Percentiles rank a stretch among this genome's conserved stretches.
These are phyloP conservation scores for Schlechtendalia chinensis DNA, from an alignment of 1,140 invertebrate genomes.

Conservation along the genomic window DNA sequence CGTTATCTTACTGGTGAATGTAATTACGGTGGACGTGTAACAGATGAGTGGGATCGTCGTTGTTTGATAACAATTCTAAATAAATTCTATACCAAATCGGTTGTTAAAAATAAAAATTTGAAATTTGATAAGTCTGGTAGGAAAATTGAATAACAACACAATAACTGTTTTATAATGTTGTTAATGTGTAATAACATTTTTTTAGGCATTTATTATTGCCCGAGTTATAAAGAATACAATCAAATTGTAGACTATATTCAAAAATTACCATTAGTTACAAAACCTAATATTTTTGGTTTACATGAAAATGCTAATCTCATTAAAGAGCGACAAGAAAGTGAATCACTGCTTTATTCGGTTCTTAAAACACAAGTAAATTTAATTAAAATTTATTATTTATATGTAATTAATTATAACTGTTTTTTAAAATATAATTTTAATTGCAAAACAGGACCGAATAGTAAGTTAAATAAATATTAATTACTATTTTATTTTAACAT, in stretches of 20 bases:
- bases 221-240: conserved; percentile 71
- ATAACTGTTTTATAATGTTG: background rate
- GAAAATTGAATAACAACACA: background rate
- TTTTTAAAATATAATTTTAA: background rate
- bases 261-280: conserved; percentile 68
- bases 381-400: background rate
- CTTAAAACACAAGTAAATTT: conserved; percentile 76
- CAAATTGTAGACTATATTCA: conserved; percentile 65
- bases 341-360: conserved; percentile 74
- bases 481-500: background rate
- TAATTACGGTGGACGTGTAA: conserved; percentile 94
- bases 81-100: conserved; percentile 71
- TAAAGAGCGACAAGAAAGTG: conserved; percentile 87
- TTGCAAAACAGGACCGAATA: conserved; percentile 56
- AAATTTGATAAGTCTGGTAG: conserved; percentile 48
- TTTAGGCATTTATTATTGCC: conserved; percentile 72
- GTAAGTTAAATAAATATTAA: conserved; percentile 53
- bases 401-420: background rate
- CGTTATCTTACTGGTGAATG: conserved; percentile 91
- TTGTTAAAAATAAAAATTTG: conserved; percentile 54
- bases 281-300: conserved; percentile 88
- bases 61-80: conserved; percentile 79
- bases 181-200: conserved; percentile 40
- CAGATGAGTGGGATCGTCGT: conserved; percentile 90
- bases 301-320: conserved; percentile 92